A percentile compares a stretch with the other conserved stretches of the same genome.
These are phyloP conservation scores for Oligia strigilis DNA, from an alignment of 2,888 invertebrate genomes.

Conservation along the genomic window DNA sequence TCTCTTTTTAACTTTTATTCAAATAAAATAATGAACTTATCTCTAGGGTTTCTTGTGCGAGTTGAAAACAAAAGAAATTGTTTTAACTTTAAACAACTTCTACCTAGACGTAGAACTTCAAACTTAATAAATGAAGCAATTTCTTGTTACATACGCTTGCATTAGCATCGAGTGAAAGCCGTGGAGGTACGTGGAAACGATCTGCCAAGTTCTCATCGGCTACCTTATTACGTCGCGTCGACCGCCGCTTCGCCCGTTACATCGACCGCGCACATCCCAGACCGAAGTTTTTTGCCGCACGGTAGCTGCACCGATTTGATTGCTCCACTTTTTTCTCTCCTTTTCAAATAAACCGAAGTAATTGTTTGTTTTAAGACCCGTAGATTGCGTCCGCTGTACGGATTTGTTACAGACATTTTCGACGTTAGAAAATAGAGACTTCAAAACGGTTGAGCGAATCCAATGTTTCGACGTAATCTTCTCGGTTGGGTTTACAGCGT, in stretches of 20 bases:
- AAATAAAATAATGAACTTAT: background rate
- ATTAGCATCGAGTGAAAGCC: constrained; percentile 67
- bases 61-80: constrained; percentile 19
- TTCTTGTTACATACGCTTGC: constrained; percentile 62
- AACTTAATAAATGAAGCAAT: constrained; percentile 64
- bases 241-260: constrained; percentile 76
- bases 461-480: constrained; percentile 70
- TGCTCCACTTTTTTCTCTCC: constrained; percentile 88
- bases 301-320: constrained; percentile 88
- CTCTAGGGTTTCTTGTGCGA: background rate
- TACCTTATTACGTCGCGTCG: constrained; percentile 82
- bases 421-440: constrained; percentile 86
- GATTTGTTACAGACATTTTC: constrained; percentile 87
- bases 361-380: constrained; percentile 90
- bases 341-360: constrained; percentile 89
- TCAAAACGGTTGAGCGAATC: constrained; percentile 83
- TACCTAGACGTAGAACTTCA: constrained; percentile 1
- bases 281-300: constrained; percentile 86
- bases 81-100: constrained; percentile 14
- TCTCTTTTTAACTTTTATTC: background rate
- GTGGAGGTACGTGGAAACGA: constrained; percentile 67
- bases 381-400: constrained; percentile 86
- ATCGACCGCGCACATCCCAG: constrained; percentile 78
- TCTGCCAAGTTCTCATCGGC: constrained; percentile 75
- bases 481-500: constrained; percentile 44